Conservation (phyloP, 2,888 invertebrate species). For the Drosophila mimetica region DNA sequence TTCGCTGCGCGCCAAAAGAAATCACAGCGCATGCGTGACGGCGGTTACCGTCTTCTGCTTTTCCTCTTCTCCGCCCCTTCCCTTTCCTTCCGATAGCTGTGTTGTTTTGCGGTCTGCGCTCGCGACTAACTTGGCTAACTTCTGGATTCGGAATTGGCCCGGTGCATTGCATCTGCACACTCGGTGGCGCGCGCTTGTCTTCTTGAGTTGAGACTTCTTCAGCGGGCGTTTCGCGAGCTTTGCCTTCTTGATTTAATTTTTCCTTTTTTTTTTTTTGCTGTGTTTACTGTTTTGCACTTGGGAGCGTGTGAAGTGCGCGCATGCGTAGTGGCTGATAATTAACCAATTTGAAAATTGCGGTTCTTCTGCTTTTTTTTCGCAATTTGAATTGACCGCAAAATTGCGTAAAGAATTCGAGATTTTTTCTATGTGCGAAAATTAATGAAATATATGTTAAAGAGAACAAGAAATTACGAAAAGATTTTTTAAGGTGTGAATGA, state of each 20-base stretch:
- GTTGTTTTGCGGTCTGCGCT: conserved; percentile 44
- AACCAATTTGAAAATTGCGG: conserved; percentile 61
- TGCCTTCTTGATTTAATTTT: conserved; percentile 4
- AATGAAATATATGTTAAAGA: not conserved
- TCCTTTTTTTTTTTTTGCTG: conserved; percentile 15
- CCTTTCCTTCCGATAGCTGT: conserved; percentile 5
- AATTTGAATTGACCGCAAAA: conserved; percentile 45
- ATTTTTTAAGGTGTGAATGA: not conserved
- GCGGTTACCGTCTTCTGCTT: conserved; percentile 20
- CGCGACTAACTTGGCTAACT: conserved; percentile 56
- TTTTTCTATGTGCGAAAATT: conserved; percentile 2
- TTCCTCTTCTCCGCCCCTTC: conserved; percentile 15
- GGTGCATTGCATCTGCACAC: conserved; percentile 74
- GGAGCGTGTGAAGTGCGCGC: conserved; percentile 58
- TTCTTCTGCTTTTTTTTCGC: conserved; percentile 35
- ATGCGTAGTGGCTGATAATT: conserved; percentile 53
- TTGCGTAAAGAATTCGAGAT: conserved; percentile 22
- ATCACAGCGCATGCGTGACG: conserved; percentile 33
- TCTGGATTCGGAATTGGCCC: conserved; percentile 50
- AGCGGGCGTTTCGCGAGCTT: conserved; percentile 8
- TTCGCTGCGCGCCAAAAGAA: not conserved
- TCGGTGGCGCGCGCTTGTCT: conserved; percentile 70
- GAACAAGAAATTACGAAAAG: not conserved
- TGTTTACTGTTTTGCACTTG: conserved; percentile 17
- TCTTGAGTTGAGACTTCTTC: conserved; percentile 15